Evolutionary conservation across 1,140 invertebrate genomes (phyloP).

Genomic region (Drosophila azteca): DNA sequence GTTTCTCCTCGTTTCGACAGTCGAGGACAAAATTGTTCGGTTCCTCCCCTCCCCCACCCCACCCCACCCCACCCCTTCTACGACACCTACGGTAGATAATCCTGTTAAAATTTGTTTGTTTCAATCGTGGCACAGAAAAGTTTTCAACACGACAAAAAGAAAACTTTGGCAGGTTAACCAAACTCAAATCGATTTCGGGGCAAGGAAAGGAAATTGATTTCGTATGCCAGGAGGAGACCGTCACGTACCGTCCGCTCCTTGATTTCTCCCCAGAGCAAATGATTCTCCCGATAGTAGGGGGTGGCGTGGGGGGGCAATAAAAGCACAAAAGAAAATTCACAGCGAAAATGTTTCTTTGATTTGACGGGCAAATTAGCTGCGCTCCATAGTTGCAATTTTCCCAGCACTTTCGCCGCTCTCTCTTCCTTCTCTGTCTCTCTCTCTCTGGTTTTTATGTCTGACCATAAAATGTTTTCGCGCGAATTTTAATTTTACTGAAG

Average conservation of each 20-base stretch:
- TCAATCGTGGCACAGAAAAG: conserved; percentile 55
- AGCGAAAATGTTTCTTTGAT: conserved; percentile 75
- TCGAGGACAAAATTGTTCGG: conserved; percentile 57
- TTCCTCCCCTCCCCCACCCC: conserved; percentile 8
- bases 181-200: conserved; percentile 73
- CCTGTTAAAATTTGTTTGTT: conserved; percentile 81
- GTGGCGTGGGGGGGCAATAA: conserved; percentile 68
- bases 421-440: conserved; percentile 1
- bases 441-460: conserved; percentile 59
- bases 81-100: conserved; percentile 70
- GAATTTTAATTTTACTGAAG: conserved; percentile 68
- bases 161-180: conserved; percentile 77
- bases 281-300: neutral
- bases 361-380: conserved; percentile 72
- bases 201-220: conserved; percentile 67
- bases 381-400: conserved; percentile 55
- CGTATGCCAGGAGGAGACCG: conserved; percentile 52
- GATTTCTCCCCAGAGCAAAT: conserved; percentile 3
- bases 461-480: conserved; percentile 74
- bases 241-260: conserved; percentile 4
- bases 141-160: conserved; percentile 50
- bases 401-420: neutral
- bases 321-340: conserved; percentile 50
- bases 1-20: conserved; percentile 27
- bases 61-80: conserved; percentile 16